phyloP scores from a whole-genome alignment of 2,113 vertebrate species.

The Ophthalmolycus amberensis region DNA sequence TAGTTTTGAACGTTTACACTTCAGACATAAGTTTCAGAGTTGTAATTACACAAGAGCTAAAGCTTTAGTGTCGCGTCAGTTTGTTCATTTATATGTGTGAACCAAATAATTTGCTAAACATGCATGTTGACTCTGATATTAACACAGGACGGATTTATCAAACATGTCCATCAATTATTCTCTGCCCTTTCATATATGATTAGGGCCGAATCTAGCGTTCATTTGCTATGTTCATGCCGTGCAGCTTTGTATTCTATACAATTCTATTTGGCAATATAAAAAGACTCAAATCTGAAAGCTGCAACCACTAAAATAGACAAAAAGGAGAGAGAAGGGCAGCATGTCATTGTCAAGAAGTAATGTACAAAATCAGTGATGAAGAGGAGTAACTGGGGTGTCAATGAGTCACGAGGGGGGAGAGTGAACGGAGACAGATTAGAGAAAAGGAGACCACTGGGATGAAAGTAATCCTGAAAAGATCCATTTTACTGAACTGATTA shows the following conservation, averaged over 20 bases:
- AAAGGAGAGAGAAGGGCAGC: not conserved
- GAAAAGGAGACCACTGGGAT: slow-evolving; percentile 27
- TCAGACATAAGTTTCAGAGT: not conserved
- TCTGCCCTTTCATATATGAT: not conserved
- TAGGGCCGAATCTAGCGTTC: not conserved
- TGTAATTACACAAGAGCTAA: not conserved
- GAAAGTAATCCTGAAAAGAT: slow-evolving; percentile 24
- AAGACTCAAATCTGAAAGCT: not conserved
- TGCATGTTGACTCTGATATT: not conserved
- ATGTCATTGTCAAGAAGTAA: slow-evolving; percentile 6
- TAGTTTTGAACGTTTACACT: not conserved
- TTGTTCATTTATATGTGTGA: not conserved
- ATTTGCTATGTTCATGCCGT: not conserved
- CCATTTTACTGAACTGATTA: slow-evolving; percentile 22
- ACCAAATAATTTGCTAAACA: not conserved
- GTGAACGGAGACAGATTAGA: slow-evolving; percentile 7
- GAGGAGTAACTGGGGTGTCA: not conserved
- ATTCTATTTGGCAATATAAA: not conserved
- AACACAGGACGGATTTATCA: not conserved
- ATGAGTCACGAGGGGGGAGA: not conserved
- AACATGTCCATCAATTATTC: not conserved
- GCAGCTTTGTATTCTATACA: not conserved
- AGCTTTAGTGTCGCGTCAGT: not conserved
- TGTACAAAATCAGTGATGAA: slow-evolving; percentile 17
- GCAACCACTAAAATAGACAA: not conserved